These are phyloP conservation scores for Pelosia muscerda DNA, from an alignment of 2,888 invertebrate genomes.

Conservation along the genomic window DNA sequence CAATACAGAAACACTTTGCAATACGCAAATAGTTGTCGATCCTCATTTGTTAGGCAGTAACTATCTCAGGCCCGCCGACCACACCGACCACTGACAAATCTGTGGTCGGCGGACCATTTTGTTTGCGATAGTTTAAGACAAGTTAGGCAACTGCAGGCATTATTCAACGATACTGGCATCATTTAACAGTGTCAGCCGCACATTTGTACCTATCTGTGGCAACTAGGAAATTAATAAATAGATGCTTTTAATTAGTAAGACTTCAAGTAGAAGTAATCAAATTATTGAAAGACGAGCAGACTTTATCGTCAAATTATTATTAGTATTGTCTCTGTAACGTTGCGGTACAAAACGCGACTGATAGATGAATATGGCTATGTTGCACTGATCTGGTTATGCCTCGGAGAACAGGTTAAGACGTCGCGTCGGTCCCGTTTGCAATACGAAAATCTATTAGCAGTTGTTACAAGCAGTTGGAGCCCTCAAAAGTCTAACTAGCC, in stretches of 20 bases:
- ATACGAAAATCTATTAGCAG: too few relatives aligned
- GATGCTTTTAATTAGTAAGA: conserved; percentile 6
- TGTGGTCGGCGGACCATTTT: conserved; percentile 70
- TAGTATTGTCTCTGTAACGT: too few relatives aligned
- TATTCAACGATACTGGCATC: conserved; percentile 75
- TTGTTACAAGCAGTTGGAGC: too few relatives aligned
- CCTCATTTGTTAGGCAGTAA: conserved; percentile 66
- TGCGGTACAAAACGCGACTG: too few relatives aligned
- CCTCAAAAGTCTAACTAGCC: too few relatives aligned
- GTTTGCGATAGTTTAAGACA: conserved; percentile 81
- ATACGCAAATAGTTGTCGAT: conserved; percentile 65
- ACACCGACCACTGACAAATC: conserved; percentile 73
- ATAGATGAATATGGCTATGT: too few relatives aligned
- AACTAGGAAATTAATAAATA: conserved; percentile 53
- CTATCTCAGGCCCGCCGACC: conserved; percentile 47
- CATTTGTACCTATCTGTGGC: conserved; percentile 76
- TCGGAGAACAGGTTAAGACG: too few relatives aligned
- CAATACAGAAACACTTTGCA: conserved; percentile 36
- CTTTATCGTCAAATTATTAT: too few relatives aligned
- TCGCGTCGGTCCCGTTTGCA: too few relatives aligned
- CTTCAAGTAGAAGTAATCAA: neutral
- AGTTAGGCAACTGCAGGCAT: conserved; percentile 74
- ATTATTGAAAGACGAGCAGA: too few relatives aligned
- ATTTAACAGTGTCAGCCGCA: conserved; percentile 85
- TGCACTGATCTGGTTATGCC: too few relatives aligned